These are phyloP conservation scores for Apantesis nais DNA, from an alignment of 2,888 invertebrate genomes.

Conservation along the genomic window DNA sequence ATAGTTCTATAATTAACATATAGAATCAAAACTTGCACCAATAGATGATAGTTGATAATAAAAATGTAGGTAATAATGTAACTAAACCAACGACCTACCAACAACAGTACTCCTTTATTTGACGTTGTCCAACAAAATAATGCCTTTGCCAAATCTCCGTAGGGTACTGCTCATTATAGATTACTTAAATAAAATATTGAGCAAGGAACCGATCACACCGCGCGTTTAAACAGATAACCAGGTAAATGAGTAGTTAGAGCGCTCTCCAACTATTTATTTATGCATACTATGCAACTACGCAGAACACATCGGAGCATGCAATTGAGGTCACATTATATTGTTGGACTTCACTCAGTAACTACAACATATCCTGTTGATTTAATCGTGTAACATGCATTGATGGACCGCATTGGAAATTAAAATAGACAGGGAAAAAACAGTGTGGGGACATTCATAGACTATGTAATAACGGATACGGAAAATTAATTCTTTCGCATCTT, in stretches of 20 bases:
- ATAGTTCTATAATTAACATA: not conserved
- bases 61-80: not conserved
- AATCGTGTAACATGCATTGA: slow-evolving; percentile 23
- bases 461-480: not conserved
- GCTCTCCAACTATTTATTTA: slow-evolving; percentile 22
- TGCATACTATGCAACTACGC: slow-evolving; percentile 21
- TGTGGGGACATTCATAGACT: not conserved
- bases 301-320: slow-evolving; percentile 48
- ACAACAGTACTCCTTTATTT: not conserved
- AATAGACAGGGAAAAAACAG: not conserved
- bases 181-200: slow-evolving; percentile 6
- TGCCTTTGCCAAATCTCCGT: not conserved
- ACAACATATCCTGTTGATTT: slow-evolving; percentile 49
- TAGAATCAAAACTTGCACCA: not conserved
- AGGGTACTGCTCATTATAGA: not conserved
- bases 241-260: slow-evolving; percentile 25
- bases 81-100: not conserved
- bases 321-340: slow-evolving; percentile 57
- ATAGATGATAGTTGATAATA: not conserved
- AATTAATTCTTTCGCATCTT: not conserved
- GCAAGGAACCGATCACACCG: slow-evolving; percentile 4
- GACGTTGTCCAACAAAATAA: not conserved
- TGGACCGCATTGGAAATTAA: slow-evolving; percentile 6
- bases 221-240: slow-evolving; percentile 14
- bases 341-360: slow-evolving; percentile 44